Evolutionary conservation across 1,140 invertebrate species (phyloP), one percentile per base, ranked within the genome.

Genomic region (Scaptomyza pallida): DNA sequence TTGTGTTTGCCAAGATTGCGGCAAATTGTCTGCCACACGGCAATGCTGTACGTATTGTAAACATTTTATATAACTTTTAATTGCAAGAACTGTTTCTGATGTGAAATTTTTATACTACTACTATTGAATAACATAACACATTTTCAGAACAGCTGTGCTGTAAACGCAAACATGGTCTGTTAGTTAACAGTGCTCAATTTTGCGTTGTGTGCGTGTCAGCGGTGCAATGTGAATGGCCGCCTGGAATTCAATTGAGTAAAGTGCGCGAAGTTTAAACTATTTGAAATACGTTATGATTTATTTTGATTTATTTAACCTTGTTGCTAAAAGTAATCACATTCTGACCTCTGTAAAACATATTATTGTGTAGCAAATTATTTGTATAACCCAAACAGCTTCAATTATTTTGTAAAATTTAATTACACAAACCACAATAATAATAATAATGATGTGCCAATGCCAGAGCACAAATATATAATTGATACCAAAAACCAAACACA

Each of bases 111-210:
- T 72, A 15, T 15, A 12, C 3, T 41, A 47, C 43, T 33, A 54
- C 45, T 72, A 40, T 72, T 72, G 10, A 72, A 72, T 72, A 72
- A 72, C 70, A 72, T 51, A 33, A 40, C 16, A 64, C 44, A 63
- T 48, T 55, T 35, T 17, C n/a, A 23, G 23, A 64, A 57, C 69
- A 72, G 62, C 69, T 72, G 62, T 47, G 12, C 54, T 67, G 41
- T 54, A 43, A 67, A 41, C 35, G 35, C 23, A 51, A 30, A 10
- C 6, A 8, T 0, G 8, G 30, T 10, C n/a, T 43, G 35, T 45
- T n/a, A 33, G 10, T 9, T n/a, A 33, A 23, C 17, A 48, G 13
- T 26, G 19, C 47, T 19, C 30, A 26, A 35, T 43, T 43, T 33
- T n/a, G n/a, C n/a, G n/a, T n/a, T n/a, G n/a, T n/a, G n/a, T 15